Percentiles rank a stretch among this genome's conserved stretches.
Conservation (phyloP, 2,888 invertebrate species). For the Cephalotes varians region DNA sequence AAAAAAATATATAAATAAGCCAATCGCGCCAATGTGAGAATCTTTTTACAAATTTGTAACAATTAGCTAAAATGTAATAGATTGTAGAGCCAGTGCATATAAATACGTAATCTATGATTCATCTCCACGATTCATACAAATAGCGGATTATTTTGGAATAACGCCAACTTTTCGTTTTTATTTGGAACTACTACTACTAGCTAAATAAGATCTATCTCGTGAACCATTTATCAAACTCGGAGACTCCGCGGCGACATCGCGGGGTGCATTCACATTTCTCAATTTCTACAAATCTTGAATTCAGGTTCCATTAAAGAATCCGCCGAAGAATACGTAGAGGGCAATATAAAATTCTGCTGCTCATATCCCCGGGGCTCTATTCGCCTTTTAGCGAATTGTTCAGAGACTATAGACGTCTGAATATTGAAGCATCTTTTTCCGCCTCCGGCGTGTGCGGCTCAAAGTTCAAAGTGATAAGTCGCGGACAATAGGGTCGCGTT, state of each 20-base stretch:
- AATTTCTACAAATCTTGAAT: slow-evolving; percentile 13
- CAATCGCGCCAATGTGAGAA: background rate
- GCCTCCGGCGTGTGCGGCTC: background rate
- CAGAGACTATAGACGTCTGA: background rate
- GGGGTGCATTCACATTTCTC: background rate
- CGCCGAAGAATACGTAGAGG: background rate
- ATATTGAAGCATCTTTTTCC: background rate
- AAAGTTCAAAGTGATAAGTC: slow-evolving; percentile 20
- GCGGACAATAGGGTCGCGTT: background rate
- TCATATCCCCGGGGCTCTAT: background rate
- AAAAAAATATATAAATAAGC: background rate
- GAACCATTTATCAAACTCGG: slow-evolving; percentile 33
- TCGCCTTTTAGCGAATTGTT: background rate
- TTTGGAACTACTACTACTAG: slow-evolving; percentile 21
- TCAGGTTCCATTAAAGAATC: background rate
- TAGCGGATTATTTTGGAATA: slow-evolving; percentile 34
- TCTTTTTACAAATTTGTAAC: slow-evolving; percentile 3
- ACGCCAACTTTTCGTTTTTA: slow-evolving; percentile 46
- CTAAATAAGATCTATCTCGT: slow-evolving; percentile 30
- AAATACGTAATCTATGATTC: slow-evolving; percentile 5
- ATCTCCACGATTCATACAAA: slow-evolving; percentile 27
- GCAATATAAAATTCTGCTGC: background rate
- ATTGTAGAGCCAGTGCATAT: background rate
- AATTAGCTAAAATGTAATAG: background rate
- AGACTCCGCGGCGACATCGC: slow-evolving; percentile 29